Base-by-base conservation (phyloP, 2,113 vertebrate species). In the Mesembrinibis cayennensis region DNA sequence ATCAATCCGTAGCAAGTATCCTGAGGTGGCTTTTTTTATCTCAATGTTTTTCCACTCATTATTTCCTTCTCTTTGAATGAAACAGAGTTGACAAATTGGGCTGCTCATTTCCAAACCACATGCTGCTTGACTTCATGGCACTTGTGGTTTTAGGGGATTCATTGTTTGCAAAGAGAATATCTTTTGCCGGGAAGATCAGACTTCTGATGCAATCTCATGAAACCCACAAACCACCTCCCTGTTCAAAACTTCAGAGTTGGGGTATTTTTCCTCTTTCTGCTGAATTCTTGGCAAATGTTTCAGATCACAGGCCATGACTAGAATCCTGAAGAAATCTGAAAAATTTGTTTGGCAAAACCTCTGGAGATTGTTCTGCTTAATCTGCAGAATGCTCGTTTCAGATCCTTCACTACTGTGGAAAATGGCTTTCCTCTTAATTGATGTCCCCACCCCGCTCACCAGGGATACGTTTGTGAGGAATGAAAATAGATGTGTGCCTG, bases 141-240 rank as follows among this genome's bases (percentile, higher is more conserved):
- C 62, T 96, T 95, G 96, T 95, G 97, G 95, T 94, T 97, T 95
- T 45, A 61, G 91, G 70, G 89, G 96, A 95, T 95, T 95, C 97
- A 55, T 94, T 97, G 95, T 97, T 97, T 97, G 95, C 87, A 93
- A 42, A 91, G 73, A 90, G 97, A 97, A n/a, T 79, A 67, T 95
- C 66, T 97, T 72, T 53, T 97, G 95, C 95, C 15, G 91, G 95
- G 97, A 97, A 97, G 87, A 97, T 97, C 94, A 95, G 94, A 85
- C 89, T 96, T 95, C 97, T 96, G 97, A 97, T 97, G 96, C 96
- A 97, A 96, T 95, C 94, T 95, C 91, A 58, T 91, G 96, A 97
- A 97, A 97, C 77, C 95, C 97, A 97, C 96, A 97, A 97, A 94
- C 97, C 94, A 97, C 81, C 84, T 95, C 87, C 89, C 91, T 94